A percentile compares a stretch with the other conserved stretches of the same genome.
These are phyloP conservation scores for Dicaeum eximium DNA, from an alignment of 2,113 vertebrate species.

Conservation along the genomic window DNA sequence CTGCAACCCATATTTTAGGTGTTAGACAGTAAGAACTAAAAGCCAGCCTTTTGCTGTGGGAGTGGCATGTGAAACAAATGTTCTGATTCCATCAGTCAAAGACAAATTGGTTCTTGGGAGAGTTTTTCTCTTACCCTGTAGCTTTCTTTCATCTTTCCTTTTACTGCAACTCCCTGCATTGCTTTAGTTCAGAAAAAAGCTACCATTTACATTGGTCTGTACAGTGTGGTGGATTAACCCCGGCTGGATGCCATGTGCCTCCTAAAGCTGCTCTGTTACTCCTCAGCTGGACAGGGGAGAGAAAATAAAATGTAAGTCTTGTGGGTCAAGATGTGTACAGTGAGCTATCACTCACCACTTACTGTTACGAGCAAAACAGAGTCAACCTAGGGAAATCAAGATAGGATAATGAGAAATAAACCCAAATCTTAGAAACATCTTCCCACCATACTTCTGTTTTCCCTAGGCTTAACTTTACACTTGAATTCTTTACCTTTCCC, in stretches of 20 bases:
- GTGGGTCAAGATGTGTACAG: background rate
- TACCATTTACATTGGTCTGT: background rate
- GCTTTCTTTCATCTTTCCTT: slow-evolving; percentile 17
- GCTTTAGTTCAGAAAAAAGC: background rate
- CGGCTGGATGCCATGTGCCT: background rate
- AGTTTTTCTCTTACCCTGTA: background rate
- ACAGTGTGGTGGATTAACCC: background rate
- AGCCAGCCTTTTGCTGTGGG: background rate
- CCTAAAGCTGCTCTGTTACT: background rate
- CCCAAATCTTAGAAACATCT: background rate
- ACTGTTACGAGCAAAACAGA: background rate
- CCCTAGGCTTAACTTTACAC: background rate
- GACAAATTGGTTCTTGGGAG: background rate
- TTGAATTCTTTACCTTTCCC: background rate
- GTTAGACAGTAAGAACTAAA: background rate
- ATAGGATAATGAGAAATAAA: background rate
- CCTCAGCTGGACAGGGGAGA: background rate
- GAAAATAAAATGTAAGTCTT: background rate
- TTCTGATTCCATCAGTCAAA: slow-evolving; percentile 12
- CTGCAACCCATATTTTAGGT: background rate
- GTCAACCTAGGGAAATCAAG: background rate
- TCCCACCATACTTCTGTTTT: background rate
- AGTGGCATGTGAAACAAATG: background rate
- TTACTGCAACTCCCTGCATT: background rate
- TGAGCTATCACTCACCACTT: background rate